Conservation (phyloP, 1,140 invertebrate species). For the Tetragnatha versicolor region DNA sequence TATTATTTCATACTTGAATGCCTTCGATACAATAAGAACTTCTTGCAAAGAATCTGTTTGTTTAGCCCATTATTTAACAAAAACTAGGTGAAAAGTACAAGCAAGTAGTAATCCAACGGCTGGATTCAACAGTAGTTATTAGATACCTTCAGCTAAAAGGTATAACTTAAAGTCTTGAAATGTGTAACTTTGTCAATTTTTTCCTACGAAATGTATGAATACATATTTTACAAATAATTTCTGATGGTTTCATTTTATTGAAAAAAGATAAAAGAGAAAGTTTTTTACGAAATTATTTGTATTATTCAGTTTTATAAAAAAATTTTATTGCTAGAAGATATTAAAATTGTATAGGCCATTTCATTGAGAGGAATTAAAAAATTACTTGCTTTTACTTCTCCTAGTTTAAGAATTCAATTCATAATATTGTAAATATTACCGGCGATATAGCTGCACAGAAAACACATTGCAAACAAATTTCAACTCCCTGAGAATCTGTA, state of each 20-base stretch:
- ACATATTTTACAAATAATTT: background rate
- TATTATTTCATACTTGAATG: too few relatives aligned
- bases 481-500: slow-evolving; percentile 47
- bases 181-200: background rate
- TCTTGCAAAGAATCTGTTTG: too few relatives aligned
- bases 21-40: too few relatives aligned
- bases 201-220: background rate
- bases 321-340: background rate
- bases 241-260: background rate
- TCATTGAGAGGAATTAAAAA: background rate
- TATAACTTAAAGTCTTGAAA: too few relatives aligned
- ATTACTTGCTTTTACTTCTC: background rate
- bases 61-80: too few relatives aligned
- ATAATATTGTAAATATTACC: background rate
- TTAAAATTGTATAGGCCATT: background rate
- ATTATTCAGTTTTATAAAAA: background rate
- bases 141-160: too few relatives aligned
- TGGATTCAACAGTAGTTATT: too few relatives aligned
- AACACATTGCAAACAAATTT: background rate
- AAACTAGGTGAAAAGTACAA: too few relatives aligned
- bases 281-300: background rate
- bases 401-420: background rate
- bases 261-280: background rate
- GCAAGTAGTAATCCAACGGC: too few relatives aligned
- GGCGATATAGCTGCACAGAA: slow-evolving; percentile 17